Percentiles rank a stretch among this genome's conserved stretches.
phyloP scores from a whole-genome alignment of 2,888 invertebrate species.

The Tachina lurida region DNA sequence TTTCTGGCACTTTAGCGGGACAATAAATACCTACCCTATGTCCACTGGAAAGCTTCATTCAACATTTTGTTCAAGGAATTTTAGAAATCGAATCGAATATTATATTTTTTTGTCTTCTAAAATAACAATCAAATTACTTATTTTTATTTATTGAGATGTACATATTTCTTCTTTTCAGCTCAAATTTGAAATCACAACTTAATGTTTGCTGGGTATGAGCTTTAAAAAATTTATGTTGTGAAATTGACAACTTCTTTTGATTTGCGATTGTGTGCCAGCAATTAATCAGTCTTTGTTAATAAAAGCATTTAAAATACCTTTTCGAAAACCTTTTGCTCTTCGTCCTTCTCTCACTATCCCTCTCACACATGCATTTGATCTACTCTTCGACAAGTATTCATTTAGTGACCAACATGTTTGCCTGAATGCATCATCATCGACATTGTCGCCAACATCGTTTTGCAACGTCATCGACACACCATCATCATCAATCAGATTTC shows the following conservation, averaged over 20 bases:
- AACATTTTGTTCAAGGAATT: too few species aligned
- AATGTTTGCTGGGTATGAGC: not conserved
- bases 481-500: slow-evolving; percentile 78
- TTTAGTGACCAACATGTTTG: slow-evolving; percentile 55
- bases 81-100: too few species aligned
- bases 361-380: not conserved
- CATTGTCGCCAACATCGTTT: slow-evolving; percentile 63
- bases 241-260: slow-evolving; percentile 74
- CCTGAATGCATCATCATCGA: slow-evolving; percentile 44
- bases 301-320: slow-evolving; percentile 75
- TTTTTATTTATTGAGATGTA: too few species aligned
- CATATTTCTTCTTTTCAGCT: not conserved
- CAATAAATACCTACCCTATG: too few species aligned
- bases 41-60: too few species aligned
- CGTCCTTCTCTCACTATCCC: not conserved
- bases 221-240: slow-evolving; percentile 11
- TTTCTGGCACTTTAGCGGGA: too few species aligned
- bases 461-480: slow-evolving; percentile 65
- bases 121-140: too few species aligned
- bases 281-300: slow-evolving; percentile 80
- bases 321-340: slow-evolving; percentile 37
- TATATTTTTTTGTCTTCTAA: too few species aligned
- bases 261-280: slow-evolving; percentile 78
- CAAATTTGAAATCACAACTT: not conserved
- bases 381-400: not conserved